These are phyloP conservation scores for Cerceris ruficornis DNA, from an alignment of 2,888 invertebrate species.

Conservation along the genomic window DNA sequence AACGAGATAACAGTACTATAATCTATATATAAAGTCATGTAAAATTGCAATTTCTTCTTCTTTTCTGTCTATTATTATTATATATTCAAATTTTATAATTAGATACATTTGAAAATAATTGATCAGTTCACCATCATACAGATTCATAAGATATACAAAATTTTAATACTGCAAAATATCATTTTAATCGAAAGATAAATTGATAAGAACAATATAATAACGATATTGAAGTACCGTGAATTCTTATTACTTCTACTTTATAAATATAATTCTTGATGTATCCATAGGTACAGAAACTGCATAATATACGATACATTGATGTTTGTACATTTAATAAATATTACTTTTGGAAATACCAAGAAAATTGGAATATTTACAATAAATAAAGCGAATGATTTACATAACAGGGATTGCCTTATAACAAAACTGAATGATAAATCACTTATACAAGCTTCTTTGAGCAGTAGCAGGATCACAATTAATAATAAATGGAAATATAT, in stretches of 20 bases:
- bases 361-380: constrained; percentile 6
- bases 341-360: background rate
- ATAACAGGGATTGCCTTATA: background rate
- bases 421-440: background rate
- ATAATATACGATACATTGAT: too few species aligned
- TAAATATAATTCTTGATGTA: too few species aligned
- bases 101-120: too few species aligned
- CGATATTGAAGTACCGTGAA: too few species aligned
- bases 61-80: background rate
- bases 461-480: constrained; percentile 4
- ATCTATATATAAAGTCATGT: background rate
- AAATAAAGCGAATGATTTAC: background rate
- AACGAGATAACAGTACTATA: constrained; percentile 2
- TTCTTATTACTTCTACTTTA: too few species aligned
- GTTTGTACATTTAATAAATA: too few species aligned
- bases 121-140: too few species aligned
- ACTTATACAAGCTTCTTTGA: constrained; percentile 1
- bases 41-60: background rate
- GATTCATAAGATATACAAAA: too few species aligned
- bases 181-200: too few species aligned
- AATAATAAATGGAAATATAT: background rate
- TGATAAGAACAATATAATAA: too few species aligned
- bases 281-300: too few species aligned
- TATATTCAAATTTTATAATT: background rate
- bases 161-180: too few species aligned